Evolutionary conservation across 2,888 invertebrate genomes (phyloP).

Genomic region (Phrixothrix hirtus): DNA sequence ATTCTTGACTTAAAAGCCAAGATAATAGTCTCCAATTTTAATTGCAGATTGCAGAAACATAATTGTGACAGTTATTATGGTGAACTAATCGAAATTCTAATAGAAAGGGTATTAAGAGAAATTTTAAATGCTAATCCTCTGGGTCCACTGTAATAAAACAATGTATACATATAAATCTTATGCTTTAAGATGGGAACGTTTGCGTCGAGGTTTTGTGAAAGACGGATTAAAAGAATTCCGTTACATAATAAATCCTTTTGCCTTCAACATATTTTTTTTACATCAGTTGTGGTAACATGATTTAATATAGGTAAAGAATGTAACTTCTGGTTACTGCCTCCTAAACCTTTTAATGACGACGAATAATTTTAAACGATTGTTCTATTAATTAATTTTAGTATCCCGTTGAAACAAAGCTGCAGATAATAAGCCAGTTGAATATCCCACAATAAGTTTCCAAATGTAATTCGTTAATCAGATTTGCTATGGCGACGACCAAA

Average conservation of each 20-base stretch:
- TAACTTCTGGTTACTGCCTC: slow-evolving; percentile 8
- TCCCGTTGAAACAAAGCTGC: slow-evolving; percentile 23
- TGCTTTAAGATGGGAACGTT: neutral
- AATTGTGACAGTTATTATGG: no score
- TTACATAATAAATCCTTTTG: slow-evolving; percentile 11
- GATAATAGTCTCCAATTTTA: no score
- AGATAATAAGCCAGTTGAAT: slow-evolving; percentile 26
- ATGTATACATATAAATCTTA: neutral
- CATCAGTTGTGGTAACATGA: slow-evolving; percentile 12
- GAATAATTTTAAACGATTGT: slow-evolving; percentile 9
- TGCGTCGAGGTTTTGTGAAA: neutral
- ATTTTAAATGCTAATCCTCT: neutral
- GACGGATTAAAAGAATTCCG: slow-evolving; percentile 14
- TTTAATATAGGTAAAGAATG: slow-evolving; percentile 8
- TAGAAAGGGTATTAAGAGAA: no score
- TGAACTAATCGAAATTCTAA: no score
- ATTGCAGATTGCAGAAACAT: no score
- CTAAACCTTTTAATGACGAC: neutral
- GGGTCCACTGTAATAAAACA: neutral
- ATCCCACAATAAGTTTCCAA: slow-evolving; percentile 27
- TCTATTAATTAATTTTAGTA: slow-evolving; percentile 25
- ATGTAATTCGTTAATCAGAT: slow-evolving; percentile 34
- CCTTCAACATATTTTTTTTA: slow-evolving; percentile 11
- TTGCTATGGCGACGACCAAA: slow-evolving; percentile 23
- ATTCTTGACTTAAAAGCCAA: no score